These are phyloP conservation scores for Phoxinus phoxinus DNA, from an alignment of 2,113 vertebrate genomes.

Conservation along the genomic window DNA sequence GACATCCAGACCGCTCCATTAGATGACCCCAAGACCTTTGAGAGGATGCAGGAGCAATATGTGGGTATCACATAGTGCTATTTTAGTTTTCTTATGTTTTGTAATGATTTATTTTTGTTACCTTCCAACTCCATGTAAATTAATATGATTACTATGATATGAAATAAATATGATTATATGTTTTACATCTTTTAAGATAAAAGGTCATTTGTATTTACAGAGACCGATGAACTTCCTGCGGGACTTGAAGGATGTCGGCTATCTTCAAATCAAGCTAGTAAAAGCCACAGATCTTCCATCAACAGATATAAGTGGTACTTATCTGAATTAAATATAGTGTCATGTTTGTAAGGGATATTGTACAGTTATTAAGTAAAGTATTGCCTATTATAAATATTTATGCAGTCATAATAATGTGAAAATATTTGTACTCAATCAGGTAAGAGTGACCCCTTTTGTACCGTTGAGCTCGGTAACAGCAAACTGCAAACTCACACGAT, in stretches of 20 bases:
- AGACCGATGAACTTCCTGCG: conserved; percentile 81
- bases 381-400: neutral
- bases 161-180: neutral
- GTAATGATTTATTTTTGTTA: neutral
- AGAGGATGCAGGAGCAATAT: conserved; percentile 78
- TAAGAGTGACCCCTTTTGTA: conserved; percentile 92
- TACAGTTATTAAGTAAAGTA: neutral
- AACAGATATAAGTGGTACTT: conserved; percentile 91
- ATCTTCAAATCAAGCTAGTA: conserved; percentile 94
- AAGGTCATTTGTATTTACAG: conserved; percentile 68
- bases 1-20: conserved; percentile 84
- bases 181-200: neutral
- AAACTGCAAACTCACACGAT: conserved; percentile 91
- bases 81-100: neutral
- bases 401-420: neutral
- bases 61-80: conserved; percentile 74
- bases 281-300: conserved; percentile 89
- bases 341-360: neutral
- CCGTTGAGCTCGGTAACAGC: conserved; percentile 90
- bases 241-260: conserved; percentile 85
- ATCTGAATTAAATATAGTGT: neutral
- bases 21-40: conserved; percentile 77
- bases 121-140: neutral
- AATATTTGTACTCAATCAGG: conserved; percentile 70
- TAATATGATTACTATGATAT: no score